phyloP scores from a whole-genome alignment of 2,888 invertebrate genomes.

The Cerastis rubricosa region DNA sequence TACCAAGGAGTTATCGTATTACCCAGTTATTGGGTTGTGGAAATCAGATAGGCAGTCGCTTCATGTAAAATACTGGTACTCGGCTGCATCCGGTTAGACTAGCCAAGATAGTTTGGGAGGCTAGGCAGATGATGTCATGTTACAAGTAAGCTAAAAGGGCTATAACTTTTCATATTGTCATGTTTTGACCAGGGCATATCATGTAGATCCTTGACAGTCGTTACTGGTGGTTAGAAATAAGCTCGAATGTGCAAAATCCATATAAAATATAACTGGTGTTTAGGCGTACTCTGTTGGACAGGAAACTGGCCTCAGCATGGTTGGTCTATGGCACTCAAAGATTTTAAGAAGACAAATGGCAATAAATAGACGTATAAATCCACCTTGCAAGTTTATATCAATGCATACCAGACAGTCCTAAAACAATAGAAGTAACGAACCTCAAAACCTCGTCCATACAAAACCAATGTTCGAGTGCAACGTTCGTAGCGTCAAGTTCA shows the following conservation, averaged over 20 bases:
- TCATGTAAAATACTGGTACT: too few species aligned
- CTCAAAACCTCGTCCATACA: slow-evolving; percentile 45
- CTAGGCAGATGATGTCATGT: too few species aligned
- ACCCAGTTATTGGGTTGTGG: too few species aligned
- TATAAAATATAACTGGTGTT: not conserved
- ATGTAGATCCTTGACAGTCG: not conserved
- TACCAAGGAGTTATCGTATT: too few species aligned
- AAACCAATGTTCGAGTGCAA: slow-evolving; percentile 29
- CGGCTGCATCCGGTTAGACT: too few species aligned
- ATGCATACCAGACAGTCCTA: not conserved
- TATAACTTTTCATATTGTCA: not conserved
- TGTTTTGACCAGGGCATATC: not conserved
- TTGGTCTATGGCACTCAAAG: not conserved
- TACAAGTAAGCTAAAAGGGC: too few species aligned
- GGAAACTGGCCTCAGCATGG: not conserved
- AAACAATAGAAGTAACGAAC: not conserved
- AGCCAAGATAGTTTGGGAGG: too few species aligned
- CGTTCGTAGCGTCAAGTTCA: slow-evolving; percentile 70
- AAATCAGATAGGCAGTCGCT: too few species aligned
- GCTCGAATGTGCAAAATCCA: not conserved
- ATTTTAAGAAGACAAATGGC: not conserved
- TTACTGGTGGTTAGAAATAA: not conserved
- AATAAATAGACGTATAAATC: not conserved
- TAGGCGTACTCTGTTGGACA: rapidly evolving
- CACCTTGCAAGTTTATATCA: not conserved